phyloP scores from a whole-genome alignment of 1,140 invertebrate species.

The Solen grandis region DNA sequence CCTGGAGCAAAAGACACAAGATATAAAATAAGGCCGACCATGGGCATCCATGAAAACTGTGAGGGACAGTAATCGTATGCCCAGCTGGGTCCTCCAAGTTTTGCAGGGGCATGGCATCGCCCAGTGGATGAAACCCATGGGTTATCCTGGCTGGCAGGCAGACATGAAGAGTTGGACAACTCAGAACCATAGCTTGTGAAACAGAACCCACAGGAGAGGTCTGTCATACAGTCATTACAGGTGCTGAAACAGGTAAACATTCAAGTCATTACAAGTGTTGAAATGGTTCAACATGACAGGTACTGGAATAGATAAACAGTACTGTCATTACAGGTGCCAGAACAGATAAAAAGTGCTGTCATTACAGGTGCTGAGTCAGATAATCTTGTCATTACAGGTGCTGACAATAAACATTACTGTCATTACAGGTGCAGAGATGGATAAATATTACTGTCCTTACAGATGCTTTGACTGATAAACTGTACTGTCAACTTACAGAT shows the following conservation, averaged over 20 bases:
- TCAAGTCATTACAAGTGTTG: too few relatives aligned
- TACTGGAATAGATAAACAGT: too few relatives aligned
- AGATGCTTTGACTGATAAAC: too few relatives aligned
- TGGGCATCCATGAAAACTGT: constrained; percentile 82
- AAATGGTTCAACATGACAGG: too few relatives aligned
- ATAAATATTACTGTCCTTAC: too few relatives aligned
- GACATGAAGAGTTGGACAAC: constrained; percentile 73
- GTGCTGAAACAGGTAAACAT: constrained; percentile 79
- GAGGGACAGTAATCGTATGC: constrained; percentile 83
- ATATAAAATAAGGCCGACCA: constrained; percentile 83
- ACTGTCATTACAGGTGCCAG: too few relatives aligned
- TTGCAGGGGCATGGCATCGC: constrained; percentile 65
- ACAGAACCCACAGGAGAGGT: constrained; percentile 82
- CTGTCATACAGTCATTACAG: constrained; percentile 81
- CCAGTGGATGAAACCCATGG: constrained; percentile 69
- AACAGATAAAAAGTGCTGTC: too few relatives aligned
- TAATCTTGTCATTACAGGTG: too few relatives aligned
- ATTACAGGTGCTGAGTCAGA: too few relatives aligned
- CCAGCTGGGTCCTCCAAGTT: constrained; percentile 74
- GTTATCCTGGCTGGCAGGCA: constrained; percentile 73
- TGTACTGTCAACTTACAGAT: too few relatives aligned
- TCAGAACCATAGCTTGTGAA: constrained; percentile 72
- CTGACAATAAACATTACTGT: too few relatives aligned
- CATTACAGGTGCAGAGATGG: too few relatives aligned
- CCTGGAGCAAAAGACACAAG: constrained; percentile 83